Evolutionary conservation across 2,113 vertebrate species (phyloP).

Genomic region (Dunckerocampus dactyliophorus): DNA sequence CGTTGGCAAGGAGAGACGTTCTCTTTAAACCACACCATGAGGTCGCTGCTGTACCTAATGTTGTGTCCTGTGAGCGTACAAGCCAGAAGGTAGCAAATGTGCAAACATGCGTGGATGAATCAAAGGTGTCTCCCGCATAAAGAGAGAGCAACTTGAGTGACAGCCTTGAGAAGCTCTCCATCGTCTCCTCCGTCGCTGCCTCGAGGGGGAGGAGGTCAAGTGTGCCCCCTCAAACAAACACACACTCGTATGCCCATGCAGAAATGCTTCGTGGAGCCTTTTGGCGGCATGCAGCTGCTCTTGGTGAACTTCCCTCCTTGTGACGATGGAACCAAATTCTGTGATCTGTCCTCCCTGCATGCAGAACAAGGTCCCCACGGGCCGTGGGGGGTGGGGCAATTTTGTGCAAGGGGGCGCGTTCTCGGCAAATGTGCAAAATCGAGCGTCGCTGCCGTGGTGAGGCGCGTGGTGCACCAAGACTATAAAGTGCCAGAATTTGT

Average conservation of each 20-base stretch:
- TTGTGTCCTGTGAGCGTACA: not conserved
- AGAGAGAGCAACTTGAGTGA: constrained; percentile 53
- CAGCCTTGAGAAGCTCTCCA: constrained; percentile 70
- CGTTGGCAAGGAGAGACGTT: constrained; percentile 6
- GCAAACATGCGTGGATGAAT: constrained; percentile 5
- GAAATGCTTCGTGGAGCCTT: constrained; percentile 64
- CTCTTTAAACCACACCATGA: not conserved
- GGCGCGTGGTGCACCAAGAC: no score
- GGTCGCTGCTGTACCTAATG: no score
- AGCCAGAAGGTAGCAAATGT: not conserved
- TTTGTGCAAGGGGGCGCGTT: no score
- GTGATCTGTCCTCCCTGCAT: no score
- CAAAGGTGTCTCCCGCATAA: constrained; percentile 9
- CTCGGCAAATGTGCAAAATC: no score
- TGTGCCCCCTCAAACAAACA: constrained; percentile 70
- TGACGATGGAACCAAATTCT: constrained; percentile 1
- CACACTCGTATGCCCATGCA: constrained; percentile 71
- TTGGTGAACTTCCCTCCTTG: constrained; percentile 60
- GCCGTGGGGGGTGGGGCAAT: no score
- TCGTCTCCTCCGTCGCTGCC: constrained; percentile 62
- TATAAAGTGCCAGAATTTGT: no score
- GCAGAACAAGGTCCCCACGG: no score
- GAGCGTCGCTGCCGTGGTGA: no score
- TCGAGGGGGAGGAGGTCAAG: constrained; percentile 74
- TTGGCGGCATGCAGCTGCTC: constrained; percentile 53